Percentiles rank a stretch among this genome's conserved stretches.
These are phyloP conservation scores for Erithacus rubecula DNA, from an alignment of 2,797 vertebrate genomes.

Conservation along the genomic window DNA sequence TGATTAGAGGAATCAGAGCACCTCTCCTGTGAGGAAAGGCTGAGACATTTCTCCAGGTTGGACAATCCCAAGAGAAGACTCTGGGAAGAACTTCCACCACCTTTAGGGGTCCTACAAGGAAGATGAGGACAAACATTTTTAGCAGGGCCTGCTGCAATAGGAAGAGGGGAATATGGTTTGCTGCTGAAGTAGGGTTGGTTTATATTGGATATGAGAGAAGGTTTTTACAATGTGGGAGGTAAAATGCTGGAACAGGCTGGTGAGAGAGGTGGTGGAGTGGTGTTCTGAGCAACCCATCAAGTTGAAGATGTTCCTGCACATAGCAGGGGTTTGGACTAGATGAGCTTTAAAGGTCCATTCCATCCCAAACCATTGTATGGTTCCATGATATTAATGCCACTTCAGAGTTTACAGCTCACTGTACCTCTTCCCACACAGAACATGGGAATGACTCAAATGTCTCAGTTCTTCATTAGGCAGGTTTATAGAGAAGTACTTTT, in stretches of 20 bases:
- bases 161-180: background rate
- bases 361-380: background rate
- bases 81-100: background rate
- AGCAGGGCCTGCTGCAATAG: background rate
- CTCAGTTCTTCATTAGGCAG: background rate
- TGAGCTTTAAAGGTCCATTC: background rate
- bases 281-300: rapidly evolving
- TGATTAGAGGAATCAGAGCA: background rate
- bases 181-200: background rate
- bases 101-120: background rate
- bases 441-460: background rate
- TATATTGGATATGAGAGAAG: background rate
- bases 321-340: background rate
- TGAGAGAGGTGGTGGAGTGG: no score
- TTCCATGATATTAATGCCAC: background rate
- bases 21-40: background rate
- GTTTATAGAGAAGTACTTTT: background rate
- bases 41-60: background rate
- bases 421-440: background rate
- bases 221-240: background rate
- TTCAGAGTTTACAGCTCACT: background rate
- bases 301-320: background rate
- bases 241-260: background rate
- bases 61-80: background rate
- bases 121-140: background rate